Conservation (phyloP, 2,888 invertebrate genomes). For the Scaptomyza polygonia region DNA sequence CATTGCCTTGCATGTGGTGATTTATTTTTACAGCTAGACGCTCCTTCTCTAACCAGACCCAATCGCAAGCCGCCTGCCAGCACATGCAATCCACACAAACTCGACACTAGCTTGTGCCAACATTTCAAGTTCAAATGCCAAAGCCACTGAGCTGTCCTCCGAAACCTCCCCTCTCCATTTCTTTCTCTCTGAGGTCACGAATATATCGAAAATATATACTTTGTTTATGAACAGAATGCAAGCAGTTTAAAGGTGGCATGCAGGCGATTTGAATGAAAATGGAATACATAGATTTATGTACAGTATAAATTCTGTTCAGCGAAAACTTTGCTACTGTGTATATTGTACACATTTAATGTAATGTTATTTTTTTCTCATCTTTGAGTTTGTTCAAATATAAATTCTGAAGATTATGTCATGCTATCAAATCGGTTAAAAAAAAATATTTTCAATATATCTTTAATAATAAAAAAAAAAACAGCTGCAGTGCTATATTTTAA, state of each 20-base stretch:
- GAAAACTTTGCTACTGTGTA: not conserved
- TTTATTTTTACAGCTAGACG: conserved; percentile 62
- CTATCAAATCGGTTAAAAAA: too few species aligned
- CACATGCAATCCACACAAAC: conserved; percentile 38
- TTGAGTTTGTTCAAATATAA: not conserved
- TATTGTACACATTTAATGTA: not conserved
- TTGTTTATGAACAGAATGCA: conserved; percentile 1
- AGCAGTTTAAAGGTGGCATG: not conserved
- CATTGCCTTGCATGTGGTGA: conserved; percentile 74
- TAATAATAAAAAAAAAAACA: too few species aligned
- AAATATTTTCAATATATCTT: too few species aligned
- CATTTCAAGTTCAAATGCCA: conserved; percentile 61
- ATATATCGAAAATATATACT: conserved; percentile 5
- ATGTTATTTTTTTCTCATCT: too few species aligned
- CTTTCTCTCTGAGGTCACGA: conserved; percentile 43
- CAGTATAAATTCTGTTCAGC: not conserved
- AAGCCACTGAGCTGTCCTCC: not conserved
- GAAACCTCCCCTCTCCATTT: not conserved
- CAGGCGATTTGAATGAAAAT: not conserved
- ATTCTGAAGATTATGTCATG: too few species aligned
- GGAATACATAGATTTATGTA: not conserved
- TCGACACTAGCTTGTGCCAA: conserved; percentile 28
- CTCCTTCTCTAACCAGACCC: conserved; percentile 7
- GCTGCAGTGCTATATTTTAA: too few species aligned
- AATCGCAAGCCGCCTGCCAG: conserved; percentile 9